These are phyloP conservation scores for Xiphias gladius DNA, from an alignment of 2,113 vertebrate species.

Conservation along the genomic window DNA sequence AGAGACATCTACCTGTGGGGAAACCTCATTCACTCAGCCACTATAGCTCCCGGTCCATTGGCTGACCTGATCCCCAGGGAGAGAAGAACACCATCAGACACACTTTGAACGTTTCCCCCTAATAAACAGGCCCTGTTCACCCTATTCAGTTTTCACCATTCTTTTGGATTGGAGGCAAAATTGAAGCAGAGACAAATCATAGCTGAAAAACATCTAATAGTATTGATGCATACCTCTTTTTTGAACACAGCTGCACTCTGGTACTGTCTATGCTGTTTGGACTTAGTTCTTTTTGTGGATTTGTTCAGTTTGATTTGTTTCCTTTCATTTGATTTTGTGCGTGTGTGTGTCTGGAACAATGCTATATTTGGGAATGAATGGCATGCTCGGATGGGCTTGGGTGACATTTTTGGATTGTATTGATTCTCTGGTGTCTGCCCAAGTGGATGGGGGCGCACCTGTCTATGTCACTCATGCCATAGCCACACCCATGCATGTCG, in stretches of 20 bases:
- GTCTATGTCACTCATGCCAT: conserved; percentile 78
- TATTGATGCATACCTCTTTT: conserved; percentile 70
- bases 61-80: conserved; percentile 71
- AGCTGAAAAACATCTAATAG: conserved; percentile 78
- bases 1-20: conserved; percentile 67
- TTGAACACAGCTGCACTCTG: conserved; percentile 78
- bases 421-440: conserved; percentile 73
- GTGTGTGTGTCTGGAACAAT: conserved; percentile 75
- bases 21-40: conserved; percentile 81
- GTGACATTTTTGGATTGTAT: conserved; percentile 79
- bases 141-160: conserved; percentile 32
- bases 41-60: conserved; percentile 76
- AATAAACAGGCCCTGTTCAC: conserved; percentile 13
- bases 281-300: conserved; percentile 74
- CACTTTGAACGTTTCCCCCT: conserved; percentile 51
- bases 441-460: conserved; percentile 75
- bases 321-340: conserved; percentile 70
- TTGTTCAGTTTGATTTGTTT: conserved; percentile 73
- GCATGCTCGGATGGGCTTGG: conserved; percentile 85
- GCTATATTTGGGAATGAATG: conserved; percentile 80
- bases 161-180: conserved; percentile 59
- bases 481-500: conserved; percentile 84
- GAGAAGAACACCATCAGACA: conserved; percentile 62
- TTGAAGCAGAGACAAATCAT: conserved; percentile 62
- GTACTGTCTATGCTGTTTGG: conserved; percentile 76